Percentiles rank a stretch among this genome's conserved stretches.
Evolutionary conservation across 2,113 vertebrate species (phyloP).

Genomic region (Danio rerio): GRCz12tu NC_133184.1:22084001-22084500

Average conservation of each 20-base stretch:
- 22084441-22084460: background rate
- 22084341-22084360: background rate
- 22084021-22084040: too few species aligned
- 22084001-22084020: too few species aligned
- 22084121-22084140: too few species aligned
- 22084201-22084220: too few species aligned
- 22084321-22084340: background rate
- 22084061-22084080: too few species aligned
- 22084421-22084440: too few species aligned
- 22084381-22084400: background rate
- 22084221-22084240: background rate
- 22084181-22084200: too few species aligned
- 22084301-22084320: background rate
- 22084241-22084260: background rate
- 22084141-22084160: too few species aligned
- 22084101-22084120: too few species aligned
- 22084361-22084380: background rate
- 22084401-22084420: too few species aligned
- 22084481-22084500: background rate
- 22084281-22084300: background rate
- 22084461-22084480: background rate
- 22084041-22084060: too few species aligned
- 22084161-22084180: background rate
- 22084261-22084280: background rate
- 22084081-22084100: too few species aligned